Evolutionary conservation across 2,797 vertebrate species (phyloP), one percentile per base, ranked within the genome.

Genomic region (Neostethus bicornis): DNA sequence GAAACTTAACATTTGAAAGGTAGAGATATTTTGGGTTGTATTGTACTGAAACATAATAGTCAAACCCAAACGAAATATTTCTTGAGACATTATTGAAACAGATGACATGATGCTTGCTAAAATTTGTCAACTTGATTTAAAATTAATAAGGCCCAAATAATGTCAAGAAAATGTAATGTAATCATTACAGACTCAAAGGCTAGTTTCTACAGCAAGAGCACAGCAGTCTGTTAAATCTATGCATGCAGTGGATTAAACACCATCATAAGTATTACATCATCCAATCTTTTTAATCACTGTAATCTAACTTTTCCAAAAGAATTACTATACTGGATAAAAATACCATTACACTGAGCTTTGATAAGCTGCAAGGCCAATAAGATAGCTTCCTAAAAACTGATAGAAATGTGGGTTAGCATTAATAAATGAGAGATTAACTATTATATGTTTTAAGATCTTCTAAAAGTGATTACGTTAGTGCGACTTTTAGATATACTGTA

Each of bases 291-390:
- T 39, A n/a, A 47, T 32, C 28, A 64, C 28, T 17, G 16, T 20
- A 65, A 37, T n/a, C 24, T 62, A 51, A 56, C 5, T 46, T 45
- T 35, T 59, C 51, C 41, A 45, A 34, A 66, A 56, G 21, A 66
- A 45, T 53, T 34, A 31, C 28, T 44, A 7, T 11, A 28, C 20
- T 34, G 38, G 48, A 51, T 26, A 56, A 28, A 37, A 43, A 53
- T 46, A n/a, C 14, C 35, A 51, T 51, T 63, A 21, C 39, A 56
- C 44, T 66, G 58, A 73, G 73, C 73, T 61, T 49, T 38, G 41
- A 11, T 61, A 63, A 73, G 39, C 61, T 66, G 48, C 28, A 34
- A 45, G 35, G n/a, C n/a, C n/a, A n/a, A n/a, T n/a, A n/a, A n/a
- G n/a, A n/a, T 20, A 26, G 25, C 23, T 70, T 59, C 29, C 64